phyloP scores from a whole-genome alignment of 2,888 invertebrate genomes.

The Campoletis raptor region DNA sequence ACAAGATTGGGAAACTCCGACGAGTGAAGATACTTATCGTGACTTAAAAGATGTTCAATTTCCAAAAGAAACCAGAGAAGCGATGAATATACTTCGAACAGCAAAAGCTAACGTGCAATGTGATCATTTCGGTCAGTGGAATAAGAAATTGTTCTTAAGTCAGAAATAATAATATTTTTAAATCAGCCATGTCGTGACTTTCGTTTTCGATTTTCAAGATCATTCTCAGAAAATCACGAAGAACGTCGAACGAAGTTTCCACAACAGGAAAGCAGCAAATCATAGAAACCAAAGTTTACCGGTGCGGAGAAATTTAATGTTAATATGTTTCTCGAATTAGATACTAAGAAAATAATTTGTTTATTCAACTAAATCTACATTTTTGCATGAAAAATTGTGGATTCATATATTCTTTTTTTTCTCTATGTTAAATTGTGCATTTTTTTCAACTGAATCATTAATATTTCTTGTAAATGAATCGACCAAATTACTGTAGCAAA shows the following conservation, averaged over 20 bases:
- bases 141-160: background rate
- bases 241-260: background rate
- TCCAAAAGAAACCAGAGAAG: conserved; percentile 77
- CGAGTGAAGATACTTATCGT: conserved; percentile 40
- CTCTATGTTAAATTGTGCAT: no score
- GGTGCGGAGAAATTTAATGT: background rate
- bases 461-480: no score
- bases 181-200: background rate
- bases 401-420: no score
- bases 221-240: conserved; percentile 20
- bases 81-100: conserved; percentile 73
- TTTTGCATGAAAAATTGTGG: no score
- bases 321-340: background rate
- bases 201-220: conserved; percentile 32
- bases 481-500: no score
- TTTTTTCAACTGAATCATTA: no score
- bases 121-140: conserved; percentile 28
- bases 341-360: background rate
- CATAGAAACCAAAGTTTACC: conserved; percentile 26
- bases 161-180: background rate
- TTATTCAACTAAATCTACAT: background rate
- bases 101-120: conserved; percentile 44
- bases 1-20: conserved; percentile 66
- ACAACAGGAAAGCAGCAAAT: conserved; percentile 3
- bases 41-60: conserved; percentile 68